Evolutionary conservation across 1,140 invertebrate species (phyloP), one percentile per base, ranked within the genome.

Genomic region (Catajapyx aquilonaris): DNA sequence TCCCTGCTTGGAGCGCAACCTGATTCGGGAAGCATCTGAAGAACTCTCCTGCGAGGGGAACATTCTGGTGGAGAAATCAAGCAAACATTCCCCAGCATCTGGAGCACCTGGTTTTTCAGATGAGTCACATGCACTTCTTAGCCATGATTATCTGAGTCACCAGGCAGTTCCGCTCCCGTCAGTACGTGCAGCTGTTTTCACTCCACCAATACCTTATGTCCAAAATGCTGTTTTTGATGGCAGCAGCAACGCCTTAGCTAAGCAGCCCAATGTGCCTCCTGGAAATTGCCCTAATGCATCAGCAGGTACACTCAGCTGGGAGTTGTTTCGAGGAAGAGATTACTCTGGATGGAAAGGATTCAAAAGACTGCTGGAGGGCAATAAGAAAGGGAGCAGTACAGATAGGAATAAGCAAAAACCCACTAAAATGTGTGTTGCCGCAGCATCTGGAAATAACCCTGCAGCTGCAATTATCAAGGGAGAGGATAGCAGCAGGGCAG

Each of bases 1-100:
- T 63, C 80, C 83, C 1, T 88, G 81, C 45, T 66, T 84, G 47
- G 83, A 88, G 51, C 61, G 85, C 1, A 93, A 93, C 59, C 62
- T 81, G 5, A 70, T 78, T 46, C 60, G 64, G 2, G 59, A 67
- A 46, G 65, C 57, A 9, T 65, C 54, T 19, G 76, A 72, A 10
- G 69, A 77, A 31, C 45, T 69, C 1, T 51, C 55, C n/a, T 57
- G 67, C 7, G 60, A 57, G 16, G 68, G 70, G 23, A 69, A 69
- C 42, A 55, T 68, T 5, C 59, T 84, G 0, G 66, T 85, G 34
- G 76, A 80, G 45, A 73, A 73, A 42, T 73, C 73, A 21, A 57
- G 64, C 0, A 74, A 73, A 51, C 33, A 43, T 22, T 16, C 35
- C 69, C 70, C 42, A 60, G 61, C 15, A 54, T 56, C 0, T 51